These are phyloP conservation scores for Agonopterix subpropinquella DNA, from an alignment of 2,888 invertebrate genomes.

Conservation along the genomic window DNA sequence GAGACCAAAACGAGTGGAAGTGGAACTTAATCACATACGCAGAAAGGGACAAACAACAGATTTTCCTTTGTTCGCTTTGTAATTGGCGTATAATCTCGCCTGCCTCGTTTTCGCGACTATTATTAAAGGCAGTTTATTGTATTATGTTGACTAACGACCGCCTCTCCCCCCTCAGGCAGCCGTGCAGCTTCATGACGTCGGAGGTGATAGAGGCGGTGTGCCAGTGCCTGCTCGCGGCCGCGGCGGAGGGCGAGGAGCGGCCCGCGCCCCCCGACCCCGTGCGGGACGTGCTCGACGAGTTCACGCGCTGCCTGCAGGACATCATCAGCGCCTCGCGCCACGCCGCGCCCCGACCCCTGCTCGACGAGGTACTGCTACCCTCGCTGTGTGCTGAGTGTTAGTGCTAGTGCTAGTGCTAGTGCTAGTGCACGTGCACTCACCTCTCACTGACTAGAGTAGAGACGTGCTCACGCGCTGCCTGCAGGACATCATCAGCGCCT, in stretches of 20 bases:
- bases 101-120: background rate
- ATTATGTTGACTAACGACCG: slow-evolving; percentile 15
- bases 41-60: too few species aligned
- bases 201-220: slow-evolving; percentile 98
- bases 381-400: too few species aligned
- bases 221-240: slow-evolving; percentile 96
- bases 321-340: slow-evolving; percentile 80
- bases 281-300: slow-evolving; percentile 91
- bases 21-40: too few species aligned
- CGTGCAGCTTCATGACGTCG: slow-evolving; percentile 93
- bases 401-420: too few species aligned
- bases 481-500: too few species aligned
- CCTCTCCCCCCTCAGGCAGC: slow-evolving; percentile 71
- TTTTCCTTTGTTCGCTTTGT: too few species aligned
- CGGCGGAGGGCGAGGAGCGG: slow-evolving; percentile 81
- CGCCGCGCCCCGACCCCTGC: slow-evolving; percentile 19
- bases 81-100: too few species aligned
- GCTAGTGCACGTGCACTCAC: slow-evolving; percentile 16
- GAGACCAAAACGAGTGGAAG: too few species aligned
- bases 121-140: too few species aligned
- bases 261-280: slow-evolving; percentile 75
- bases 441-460: slow-evolving; percentile 24
- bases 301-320: slow-evolving; percentile 94
- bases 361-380: slow-evolving; percentile 25
- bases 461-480: too few species aligned